These are phyloP conservation scores for Ceratotherium simum DNA, from an alignment of 2,113 vertebrate genomes.

Conservation along the genomic window DNA sequence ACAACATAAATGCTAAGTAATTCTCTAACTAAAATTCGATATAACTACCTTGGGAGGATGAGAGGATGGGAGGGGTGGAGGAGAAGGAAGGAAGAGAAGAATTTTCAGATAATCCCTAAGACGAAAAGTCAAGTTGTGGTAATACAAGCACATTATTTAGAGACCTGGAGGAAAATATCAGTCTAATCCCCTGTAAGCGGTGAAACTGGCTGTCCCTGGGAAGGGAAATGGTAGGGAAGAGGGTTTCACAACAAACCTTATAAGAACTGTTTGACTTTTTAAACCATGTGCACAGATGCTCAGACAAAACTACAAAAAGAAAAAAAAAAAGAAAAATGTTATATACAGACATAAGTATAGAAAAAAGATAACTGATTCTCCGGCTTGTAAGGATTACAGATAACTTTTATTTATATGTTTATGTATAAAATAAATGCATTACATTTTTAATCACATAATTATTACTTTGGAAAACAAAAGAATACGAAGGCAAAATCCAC, in stretches of 20 bases:
- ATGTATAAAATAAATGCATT: not conserved
- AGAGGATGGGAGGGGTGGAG: not conserved
- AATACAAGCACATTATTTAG: not conserved
- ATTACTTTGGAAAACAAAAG: conserved; percentile 24
- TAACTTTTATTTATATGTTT: not conserved
- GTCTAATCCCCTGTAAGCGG: not conserved
- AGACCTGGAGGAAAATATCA: not conserved
- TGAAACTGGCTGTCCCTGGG: not conserved
- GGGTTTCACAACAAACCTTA: not conserved
- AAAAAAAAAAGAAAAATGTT: not conserved
- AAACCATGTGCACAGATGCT: not conserved
- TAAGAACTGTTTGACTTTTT: not conserved
- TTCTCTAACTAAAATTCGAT: not conserved
- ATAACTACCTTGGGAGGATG: not conserved
- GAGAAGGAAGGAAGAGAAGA: not conserved
- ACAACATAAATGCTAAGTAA: not conserved
- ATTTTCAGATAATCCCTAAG: not conserved
- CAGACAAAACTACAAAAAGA: not conserved
- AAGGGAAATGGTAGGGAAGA: not conserved
- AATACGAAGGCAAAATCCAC: not conserved
- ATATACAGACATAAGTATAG: not conserved
- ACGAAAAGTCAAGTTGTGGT: not conserved
- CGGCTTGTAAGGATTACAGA: not conserved
- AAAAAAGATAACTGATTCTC: not conserved
- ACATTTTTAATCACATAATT: not conserved